These are phyloP conservation scores for Rosalia funebris DNA, from an alignment of 2,888 invertebrate species.

Conservation along the genomic window DNA sequence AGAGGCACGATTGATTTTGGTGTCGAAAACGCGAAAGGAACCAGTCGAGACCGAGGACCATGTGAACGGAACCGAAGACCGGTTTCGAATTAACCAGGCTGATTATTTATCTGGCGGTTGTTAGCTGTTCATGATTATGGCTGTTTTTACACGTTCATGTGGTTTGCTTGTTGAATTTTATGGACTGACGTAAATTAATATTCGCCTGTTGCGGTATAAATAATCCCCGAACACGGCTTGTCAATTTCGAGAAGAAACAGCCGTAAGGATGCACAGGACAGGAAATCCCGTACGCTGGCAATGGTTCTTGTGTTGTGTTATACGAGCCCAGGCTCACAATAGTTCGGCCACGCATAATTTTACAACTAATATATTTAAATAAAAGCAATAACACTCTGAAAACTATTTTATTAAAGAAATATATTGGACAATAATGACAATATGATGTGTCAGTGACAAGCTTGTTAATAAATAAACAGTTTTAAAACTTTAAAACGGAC, in stretches of 20 bases:
- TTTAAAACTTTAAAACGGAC: too few species aligned
- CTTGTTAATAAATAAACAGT: too few species aligned
- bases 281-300: background rate
- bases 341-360: too few species aligned
- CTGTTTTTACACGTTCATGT: slow-evolving; percentile 64
- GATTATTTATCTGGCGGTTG: slow-evolving; percentile 63
- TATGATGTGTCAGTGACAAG: too few species aligned
- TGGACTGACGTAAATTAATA: slow-evolving; percentile 62
- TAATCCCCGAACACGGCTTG: slow-evolving; percentile 45
- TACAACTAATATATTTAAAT: too few species aligned
- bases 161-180: slow-evolving; percentile 63
- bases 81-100: slow-evolving; percentile 58
- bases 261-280: slow-evolving; percentile 4
- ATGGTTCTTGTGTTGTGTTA: too few species aligned
- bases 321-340: too few species aligned
- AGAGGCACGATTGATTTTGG: background rate
- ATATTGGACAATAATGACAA: too few species aligned
- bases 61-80: slow-evolving; percentile 46
- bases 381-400: too few species aligned
- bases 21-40: slow-evolving; percentile 20
- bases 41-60: slow-evolving; percentile 14
- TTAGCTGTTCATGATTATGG: slow-evolving; percentile 64
- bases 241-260: slow-evolving; percentile 36
- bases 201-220: slow-evolving; percentile 48
- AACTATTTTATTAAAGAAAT: too few species aligned